phyloP scores from a whole-genome alignment of 2,888 invertebrate species.

The Stramonita haemastoma region DNA sequence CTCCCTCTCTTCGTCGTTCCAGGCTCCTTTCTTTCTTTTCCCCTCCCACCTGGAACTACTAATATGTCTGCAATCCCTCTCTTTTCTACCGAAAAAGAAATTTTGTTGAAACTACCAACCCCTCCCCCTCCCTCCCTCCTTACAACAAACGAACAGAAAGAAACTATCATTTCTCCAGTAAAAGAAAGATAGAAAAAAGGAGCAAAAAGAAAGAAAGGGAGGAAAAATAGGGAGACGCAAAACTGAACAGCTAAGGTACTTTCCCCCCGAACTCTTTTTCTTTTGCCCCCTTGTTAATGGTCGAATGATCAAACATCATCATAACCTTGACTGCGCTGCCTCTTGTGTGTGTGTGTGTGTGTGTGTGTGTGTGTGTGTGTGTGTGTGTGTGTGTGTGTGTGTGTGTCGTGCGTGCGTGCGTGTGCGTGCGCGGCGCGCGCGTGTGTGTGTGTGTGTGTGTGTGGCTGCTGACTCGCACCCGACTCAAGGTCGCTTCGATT shows the following conservation, averaged over 20 bases:
- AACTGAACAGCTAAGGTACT: neutral
- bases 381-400: neutral
- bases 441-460: neutral
- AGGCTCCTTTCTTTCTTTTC: too few species aligned
- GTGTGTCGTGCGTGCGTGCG: too few species aligned
- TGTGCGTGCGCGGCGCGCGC: neutral
- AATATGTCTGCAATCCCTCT: neutral
- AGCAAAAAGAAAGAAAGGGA: neutral
- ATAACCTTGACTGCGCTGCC: too few species aligned
- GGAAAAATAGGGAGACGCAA: neutral
- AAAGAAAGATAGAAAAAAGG: neutral
- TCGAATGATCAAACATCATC: too few species aligned
- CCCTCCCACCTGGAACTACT: neutral
- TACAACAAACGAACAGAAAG: neutral
- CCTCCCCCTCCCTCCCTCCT: too few species aligned
- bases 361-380: slow-evolving; percentile 3
- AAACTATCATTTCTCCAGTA: neutral
- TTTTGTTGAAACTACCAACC: too few species aligned
- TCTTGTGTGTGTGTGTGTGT: neutral
- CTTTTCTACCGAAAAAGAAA: neutral
- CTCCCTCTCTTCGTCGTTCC: neutral
- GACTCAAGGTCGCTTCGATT: too few species aligned
- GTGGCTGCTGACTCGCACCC: too few species aligned
- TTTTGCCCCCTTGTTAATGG: too few species aligned
- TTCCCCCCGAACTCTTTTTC: too few species aligned